These are phyloP conservation scores for Peromyscus maniculatus DNA, from an alignment of 2,113 vertebrate species.

Conservation along the genomic window DNA sequence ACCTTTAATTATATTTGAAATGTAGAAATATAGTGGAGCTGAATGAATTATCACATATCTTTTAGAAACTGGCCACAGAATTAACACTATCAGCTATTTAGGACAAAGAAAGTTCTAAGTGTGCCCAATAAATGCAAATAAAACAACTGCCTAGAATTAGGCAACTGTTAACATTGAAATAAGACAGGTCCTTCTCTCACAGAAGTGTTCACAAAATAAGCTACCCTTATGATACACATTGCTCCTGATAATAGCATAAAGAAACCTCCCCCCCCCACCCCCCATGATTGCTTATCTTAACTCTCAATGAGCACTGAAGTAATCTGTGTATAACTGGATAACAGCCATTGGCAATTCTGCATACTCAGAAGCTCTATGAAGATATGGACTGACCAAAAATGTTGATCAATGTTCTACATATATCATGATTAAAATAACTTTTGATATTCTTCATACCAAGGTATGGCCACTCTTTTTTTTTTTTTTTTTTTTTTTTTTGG, in stretches of 20 bases:
- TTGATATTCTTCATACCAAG: neutral
- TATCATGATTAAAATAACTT: neutral
- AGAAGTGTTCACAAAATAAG: conserved; percentile 40
- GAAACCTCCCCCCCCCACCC: neutral
- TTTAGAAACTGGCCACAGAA: neutral
- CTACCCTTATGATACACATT: neutral
- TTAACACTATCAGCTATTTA: conserved; percentile 11
- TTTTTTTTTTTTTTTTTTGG: no score
- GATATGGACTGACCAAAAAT: neutral
- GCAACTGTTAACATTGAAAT: neutral
- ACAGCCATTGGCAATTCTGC: neutral
- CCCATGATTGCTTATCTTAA: conserved; percentile 1
- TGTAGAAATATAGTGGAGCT: neutral
- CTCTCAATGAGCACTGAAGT: neutral
- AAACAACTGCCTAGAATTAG: conserved; percentile 33
- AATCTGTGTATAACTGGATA: neutral
- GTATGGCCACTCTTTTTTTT: neutral
- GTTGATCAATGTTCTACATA: neutral
- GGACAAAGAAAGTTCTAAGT: conserved; percentile 21
- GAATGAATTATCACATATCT: neutral
- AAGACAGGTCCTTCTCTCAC: conserved; percentile 10
- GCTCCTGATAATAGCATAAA: conserved; percentile 41
- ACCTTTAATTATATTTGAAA: conserved; percentile 29
- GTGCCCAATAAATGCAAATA: neutral
- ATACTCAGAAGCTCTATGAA: neutral